Evolutionary conservation across 2,888 invertebrate species (phyloP).

Genomic region (Agrochola lota): DNA sequence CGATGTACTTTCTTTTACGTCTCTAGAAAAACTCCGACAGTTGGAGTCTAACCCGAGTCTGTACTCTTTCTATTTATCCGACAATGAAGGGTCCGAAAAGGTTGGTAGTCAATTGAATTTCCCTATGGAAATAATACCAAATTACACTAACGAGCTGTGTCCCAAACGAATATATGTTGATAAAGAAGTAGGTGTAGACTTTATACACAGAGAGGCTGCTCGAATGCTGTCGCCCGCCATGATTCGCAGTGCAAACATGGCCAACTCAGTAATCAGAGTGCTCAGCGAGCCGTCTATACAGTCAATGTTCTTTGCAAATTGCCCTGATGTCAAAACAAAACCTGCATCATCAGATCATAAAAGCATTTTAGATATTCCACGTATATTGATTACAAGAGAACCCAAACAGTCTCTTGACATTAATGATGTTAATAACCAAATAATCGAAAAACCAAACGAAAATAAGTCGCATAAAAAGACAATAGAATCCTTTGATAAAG

Average conservation of each 20-base stretch:
- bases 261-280: conserved; percentile 72
- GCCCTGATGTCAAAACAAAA: conserved; percentile 64
- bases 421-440: conserved; percentile 39
- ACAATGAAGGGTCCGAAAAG: conserved; percentile 51
- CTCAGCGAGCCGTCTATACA: conserved; percentile 74
- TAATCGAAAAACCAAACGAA: conserved; percentile 47
- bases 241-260: conserved; percentile 70
- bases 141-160: conserved; percentile 16
- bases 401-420: conserved; percentile 35
- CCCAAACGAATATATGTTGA: conserved; percentile 69
- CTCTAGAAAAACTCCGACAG: conserved; percentile 75
- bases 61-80: conserved; percentile 74
- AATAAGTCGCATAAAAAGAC: conserved; percentile 38
- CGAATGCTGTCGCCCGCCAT: conserved; percentile 67
- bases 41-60: conserved; percentile 75
- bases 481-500: conserved; percentile 43
- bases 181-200: conserved; percentile 78
- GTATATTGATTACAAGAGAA: conserved; percentile 39
- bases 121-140: conserved; percentile 27
- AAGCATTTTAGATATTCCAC: conserved; percentile 66
- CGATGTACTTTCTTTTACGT: conserved; percentile 74
- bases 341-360: conserved; percentile 55
- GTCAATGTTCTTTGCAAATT: conserved; percentile 71
- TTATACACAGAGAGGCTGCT: conserved; percentile 69
- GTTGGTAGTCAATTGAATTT: conserved; percentile 33